Percentiles rank a stretch among this genome's conserved stretches.
These are phyloP conservation scores for Nettapus auritus DNA, from an alignment of 2,113 vertebrate genomes.

Conservation along the genomic window DNA sequence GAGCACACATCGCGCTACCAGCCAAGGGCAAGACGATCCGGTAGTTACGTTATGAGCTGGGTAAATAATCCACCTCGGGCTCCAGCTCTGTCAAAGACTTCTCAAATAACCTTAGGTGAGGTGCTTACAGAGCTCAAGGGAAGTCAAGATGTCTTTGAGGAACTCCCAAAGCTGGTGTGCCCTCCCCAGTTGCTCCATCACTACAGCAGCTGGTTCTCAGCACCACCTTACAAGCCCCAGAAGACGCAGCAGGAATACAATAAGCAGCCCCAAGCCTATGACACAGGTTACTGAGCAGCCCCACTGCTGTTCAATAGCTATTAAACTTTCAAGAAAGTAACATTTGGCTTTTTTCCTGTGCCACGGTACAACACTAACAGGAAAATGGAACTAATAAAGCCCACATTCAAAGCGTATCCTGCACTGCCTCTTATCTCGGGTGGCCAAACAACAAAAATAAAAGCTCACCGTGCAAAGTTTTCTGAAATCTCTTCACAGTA, in stretches of 20 bases:
- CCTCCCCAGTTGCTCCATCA: neutral
- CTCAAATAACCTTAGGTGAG: neutral
- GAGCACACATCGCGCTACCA: neutral
- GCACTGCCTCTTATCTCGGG: neutral
- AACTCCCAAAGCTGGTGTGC: neutral
- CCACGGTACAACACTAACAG: neutral
- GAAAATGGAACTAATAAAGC: neutral
- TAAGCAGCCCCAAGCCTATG: neutral
- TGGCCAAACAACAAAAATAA: neutral
- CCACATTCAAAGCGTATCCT: neutral
- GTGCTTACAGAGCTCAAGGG: neutral
- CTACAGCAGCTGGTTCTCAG: neutral
- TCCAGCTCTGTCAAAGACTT: neutral
- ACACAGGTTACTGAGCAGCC: neutral
- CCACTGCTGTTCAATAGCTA: neutral
- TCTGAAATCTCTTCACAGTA: constrained; percentile 93
- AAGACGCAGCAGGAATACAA: neutral
- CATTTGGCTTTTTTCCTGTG: neutral
- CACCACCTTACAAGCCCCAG: neutral
- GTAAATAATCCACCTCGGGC: neutral
- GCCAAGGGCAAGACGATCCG: neutral
- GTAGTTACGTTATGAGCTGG: neutral
- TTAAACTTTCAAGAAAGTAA: neutral
- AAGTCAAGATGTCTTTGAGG: neutral
- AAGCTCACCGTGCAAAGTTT: constrained; percentile 91